Conservation (phyloP, 2,888 invertebrate genomes). For the Leptopilina myrica region DNA sequence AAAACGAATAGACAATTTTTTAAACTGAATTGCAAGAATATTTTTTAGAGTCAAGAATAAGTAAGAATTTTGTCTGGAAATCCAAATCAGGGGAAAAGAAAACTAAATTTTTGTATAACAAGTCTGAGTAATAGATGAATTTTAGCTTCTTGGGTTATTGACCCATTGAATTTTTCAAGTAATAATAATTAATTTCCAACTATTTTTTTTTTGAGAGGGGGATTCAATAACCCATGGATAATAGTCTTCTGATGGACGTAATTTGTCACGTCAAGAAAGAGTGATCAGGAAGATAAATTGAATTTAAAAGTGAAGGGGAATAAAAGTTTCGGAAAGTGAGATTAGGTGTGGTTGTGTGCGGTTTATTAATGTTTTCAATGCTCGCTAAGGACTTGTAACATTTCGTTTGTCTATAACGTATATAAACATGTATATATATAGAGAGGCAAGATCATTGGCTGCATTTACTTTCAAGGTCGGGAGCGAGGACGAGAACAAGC, state of each 20-base stretch:
- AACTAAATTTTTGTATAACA: no score
- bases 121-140: no score
- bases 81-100: no score
- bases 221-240: background rate
- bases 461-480: slow-evolving; percentile 47
- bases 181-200: no score
- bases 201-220: background rate
- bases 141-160: no score
- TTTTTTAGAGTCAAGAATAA: no score
- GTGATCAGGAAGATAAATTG: slow-evolving; percentile 8
- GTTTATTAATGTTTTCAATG: slow-evolving; percentile 10
- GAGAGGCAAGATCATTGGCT: slow-evolving; percentile 30
- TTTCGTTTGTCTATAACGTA: background rate
- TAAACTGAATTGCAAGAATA: no score
- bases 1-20: no score
- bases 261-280: slow-evolving; percentile 14
- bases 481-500: slow-evolving; percentile 53
- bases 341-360: background rate
- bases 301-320: background rate
- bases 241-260: background rate
- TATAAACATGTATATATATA: background rate
- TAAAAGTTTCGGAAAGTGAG: background rate
- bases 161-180: no score
- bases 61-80: no score
- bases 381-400: background rate